These are phyloP conservation scores for Caerostris darwini DNA, from an alignment of 1,140 invertebrate genomes.

Conservation along the genomic window DNA sequence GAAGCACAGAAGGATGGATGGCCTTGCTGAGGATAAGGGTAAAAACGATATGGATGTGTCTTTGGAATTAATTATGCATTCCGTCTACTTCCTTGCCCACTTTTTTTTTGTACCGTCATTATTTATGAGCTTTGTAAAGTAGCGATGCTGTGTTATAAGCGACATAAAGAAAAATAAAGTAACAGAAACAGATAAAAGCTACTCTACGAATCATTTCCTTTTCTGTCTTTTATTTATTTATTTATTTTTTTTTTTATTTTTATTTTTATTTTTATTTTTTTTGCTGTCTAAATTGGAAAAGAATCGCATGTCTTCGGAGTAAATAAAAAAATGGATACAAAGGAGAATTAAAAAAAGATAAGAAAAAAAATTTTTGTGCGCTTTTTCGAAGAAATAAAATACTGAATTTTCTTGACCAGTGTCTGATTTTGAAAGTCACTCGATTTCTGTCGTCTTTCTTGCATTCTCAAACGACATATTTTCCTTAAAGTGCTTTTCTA, in stretches of 20 bases:
- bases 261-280: too few species aligned
- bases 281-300: neutral
- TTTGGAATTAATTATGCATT: slow-evolving; percentile 73
- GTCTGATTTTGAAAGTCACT: neutral
- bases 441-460: neutral
- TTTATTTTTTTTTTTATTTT: too few species aligned
- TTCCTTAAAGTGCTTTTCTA: slow-evolving; percentile 31
- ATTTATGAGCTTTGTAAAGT: slow-evolving; percentile 56
- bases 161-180: slow-evolving; percentile 23
- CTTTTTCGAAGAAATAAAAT: slow-evolving; percentile 38
- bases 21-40: neutral
- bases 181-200: slow-evolving; percentile 47
- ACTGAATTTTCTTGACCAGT: slow-evolving; percentile 8
- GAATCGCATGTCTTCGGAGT: slow-evolving; percentile 24
- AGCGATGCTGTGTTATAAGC: slow-evolving; percentile 15
- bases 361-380: neutral
- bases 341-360: neutral
- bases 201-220: slow-evolving; percentile 19
- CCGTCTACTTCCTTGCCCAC: slow-evolving; percentile 10
- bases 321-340: slow-evolving; percentile 51
- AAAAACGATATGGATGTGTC: slow-evolving; percentile 61
- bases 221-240: neutral
- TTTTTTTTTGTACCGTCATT: slow-evolving; percentile 25
- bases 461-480: slow-evolving; percentile 32
- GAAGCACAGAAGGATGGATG: slow-evolving; percentile 24